phyloP scores from a whole-genome alignment of 2,113 vertebrate species.

The Nymphicus hollandicus region DNA sequence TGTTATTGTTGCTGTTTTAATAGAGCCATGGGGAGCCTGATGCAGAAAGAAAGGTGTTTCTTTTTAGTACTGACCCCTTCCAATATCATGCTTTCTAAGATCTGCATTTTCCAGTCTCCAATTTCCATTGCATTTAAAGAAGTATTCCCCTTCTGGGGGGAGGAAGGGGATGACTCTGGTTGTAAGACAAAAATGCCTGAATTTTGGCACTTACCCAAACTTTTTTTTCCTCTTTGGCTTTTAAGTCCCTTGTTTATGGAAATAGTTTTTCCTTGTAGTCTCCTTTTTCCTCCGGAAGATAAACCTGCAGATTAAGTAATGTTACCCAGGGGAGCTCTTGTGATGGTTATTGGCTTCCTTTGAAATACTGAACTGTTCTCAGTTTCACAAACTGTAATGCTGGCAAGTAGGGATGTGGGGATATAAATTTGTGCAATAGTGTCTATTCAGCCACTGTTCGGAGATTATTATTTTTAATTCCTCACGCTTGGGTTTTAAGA shows the following conservation, averaged over 20 bases:
- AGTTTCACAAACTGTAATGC: not conserved
- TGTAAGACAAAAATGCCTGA: not conserved
- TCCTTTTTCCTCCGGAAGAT: not conserved
- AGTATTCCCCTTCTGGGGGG: not conserved
- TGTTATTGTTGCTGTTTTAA: not conserved
- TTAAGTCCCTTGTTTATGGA: conserved; percentile 14
- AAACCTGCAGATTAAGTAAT: conserved; percentile 4
- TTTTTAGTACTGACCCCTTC: not conserved
- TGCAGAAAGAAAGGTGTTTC: not conserved
- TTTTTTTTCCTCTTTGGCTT: not conserved
- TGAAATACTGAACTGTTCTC: conserved; percentile 24
- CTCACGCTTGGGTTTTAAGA: not conserved
- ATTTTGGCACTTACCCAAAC: not conserved
- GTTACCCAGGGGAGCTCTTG: not conserved
- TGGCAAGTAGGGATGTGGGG: not conserved
- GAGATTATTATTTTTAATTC: not conserved
- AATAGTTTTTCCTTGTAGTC: not conserved
- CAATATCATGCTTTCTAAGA: accelerated
- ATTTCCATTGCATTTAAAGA: not conserved
- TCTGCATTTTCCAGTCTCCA: not conserved
- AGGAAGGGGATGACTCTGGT: not conserved
- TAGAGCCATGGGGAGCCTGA: not conserved
- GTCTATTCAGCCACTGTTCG: not conserved
- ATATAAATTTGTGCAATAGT: not conserved
- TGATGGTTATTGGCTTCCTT: not conserved